phyloP scores from a whole-genome alignment of 2,888 invertebrate species.

The Hydrotaea diabolus region DNA sequence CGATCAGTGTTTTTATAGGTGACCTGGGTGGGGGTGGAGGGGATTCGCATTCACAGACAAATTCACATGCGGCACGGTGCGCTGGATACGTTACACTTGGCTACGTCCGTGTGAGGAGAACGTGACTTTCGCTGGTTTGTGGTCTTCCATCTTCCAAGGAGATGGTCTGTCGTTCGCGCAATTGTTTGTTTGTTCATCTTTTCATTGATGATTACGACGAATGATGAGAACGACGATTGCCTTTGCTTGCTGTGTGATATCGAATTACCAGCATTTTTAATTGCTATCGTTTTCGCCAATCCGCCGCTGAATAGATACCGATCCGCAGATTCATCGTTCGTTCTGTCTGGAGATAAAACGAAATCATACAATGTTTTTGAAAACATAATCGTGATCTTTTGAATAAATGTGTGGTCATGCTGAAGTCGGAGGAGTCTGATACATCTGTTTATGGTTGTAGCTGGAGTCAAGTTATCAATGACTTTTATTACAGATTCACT shows the following conservation, averaged over 20 bases:
- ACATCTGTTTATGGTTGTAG: conserved; percentile 29
- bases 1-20: background rate
- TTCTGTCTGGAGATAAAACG: conserved; percentile 11
- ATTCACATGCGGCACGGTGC: background rate
- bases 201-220: conserved; percentile 24
- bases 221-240: background rate
- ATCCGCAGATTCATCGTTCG: conserved; percentile 10
- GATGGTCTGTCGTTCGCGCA: background rate
- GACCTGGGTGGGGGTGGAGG: background rate
- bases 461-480: conserved; percentile 4
- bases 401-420: conserved; percentile 28
- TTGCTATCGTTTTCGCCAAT: conserved; percentile 14
- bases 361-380: background rate
- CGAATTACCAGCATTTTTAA: conserved; percentile 31
- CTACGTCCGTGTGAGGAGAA: background rate
- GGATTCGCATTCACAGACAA: background rate
- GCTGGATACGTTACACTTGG: conserved; percentile 1
- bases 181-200: conserved; percentile 37
- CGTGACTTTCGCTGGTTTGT: conserved; percentile 37
- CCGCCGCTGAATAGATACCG: background rate
- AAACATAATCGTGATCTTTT: conserved; percentile 31
- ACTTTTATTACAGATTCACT: background rate
- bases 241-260: conserved; percentile 1
- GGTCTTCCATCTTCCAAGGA: background rate
- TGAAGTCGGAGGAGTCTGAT: background rate